Conservation (phyloP, 2,113 vertebrate genomes). For the Hippocampus abdominalis region DNA sequence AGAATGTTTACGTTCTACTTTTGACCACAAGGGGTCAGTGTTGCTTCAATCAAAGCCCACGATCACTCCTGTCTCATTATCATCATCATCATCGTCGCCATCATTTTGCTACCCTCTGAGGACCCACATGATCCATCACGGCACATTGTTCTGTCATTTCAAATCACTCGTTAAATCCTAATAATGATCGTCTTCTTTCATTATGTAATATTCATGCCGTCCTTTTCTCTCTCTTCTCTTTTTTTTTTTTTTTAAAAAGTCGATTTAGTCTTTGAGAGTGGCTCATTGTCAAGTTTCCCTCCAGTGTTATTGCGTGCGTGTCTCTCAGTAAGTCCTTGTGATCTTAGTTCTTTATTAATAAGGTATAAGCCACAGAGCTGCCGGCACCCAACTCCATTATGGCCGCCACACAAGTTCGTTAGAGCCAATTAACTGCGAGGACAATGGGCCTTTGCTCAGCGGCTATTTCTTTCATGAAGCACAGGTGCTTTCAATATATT, state of each 20-base stretch:
- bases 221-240: not conserved
- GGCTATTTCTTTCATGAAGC: slow-evolving; percentile 12
- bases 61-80: not conserved
- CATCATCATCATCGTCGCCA: not conserved
- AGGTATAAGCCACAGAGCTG: slow-evolving; percentile 27
- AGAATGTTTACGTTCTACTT: not conserved
- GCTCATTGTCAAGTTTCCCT: not conserved
- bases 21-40: slow-evolving; percentile 70
- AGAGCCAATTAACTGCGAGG: slow-evolving; percentile 40
- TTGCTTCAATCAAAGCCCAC: slow-evolving; percentile 38
- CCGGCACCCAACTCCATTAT: slow-evolving; percentile 33
- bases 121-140: slow-evolving; percentile 15
- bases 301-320: slow-evolving; percentile 15
- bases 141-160: slow-evolving; percentile 19
- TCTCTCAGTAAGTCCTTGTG: slow-evolving; percentile 31
- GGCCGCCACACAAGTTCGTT: slow-evolving; percentile 52
- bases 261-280: slow-evolving; percentile 4
- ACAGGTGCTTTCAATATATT: not conserved
- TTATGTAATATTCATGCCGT: slow-evolving; percentile 10
- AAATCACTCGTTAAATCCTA: slow-evolving; percentile 15
- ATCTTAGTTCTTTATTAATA: slow-evolving; percentile 41
- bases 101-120: slow-evolving; percentile 25
- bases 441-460: slow-evolving; percentile 27
- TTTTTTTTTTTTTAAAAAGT: not conserved
- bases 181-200: slow-evolving; percentile 10